phyloP scores from a whole-genome alignment of 2,113 vertebrate genomes.

The Lepisosteus oculatus region DNA sequence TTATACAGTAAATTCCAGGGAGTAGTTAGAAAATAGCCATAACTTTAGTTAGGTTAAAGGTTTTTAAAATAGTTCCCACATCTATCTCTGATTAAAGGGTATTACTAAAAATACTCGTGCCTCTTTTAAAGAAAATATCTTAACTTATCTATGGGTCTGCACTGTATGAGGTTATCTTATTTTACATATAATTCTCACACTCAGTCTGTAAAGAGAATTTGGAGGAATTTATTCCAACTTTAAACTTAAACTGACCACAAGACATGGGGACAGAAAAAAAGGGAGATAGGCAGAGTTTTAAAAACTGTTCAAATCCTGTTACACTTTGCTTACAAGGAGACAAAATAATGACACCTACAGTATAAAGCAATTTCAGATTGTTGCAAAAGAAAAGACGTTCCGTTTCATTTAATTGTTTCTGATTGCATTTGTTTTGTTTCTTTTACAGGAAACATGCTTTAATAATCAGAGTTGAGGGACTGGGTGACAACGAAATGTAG shows the following conservation, averaged over 20 bases:
- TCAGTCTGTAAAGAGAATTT: too few species aligned
- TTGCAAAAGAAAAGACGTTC: too few species aligned
- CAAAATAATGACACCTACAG: background rate
- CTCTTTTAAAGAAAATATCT: background rate
- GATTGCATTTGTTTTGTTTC: background rate
- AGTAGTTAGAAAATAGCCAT: conserved; percentile 15
- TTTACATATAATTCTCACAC: too few species aligned
- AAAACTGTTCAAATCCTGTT: background rate
- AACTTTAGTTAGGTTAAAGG: conserved; percentile 12
- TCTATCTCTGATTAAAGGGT: background rate
- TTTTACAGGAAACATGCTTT: background rate
- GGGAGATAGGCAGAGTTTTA: background rate
- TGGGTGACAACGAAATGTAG: background rate
- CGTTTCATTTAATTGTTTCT: background rate
- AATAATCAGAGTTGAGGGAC: background rate
- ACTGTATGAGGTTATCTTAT: too few species aligned
- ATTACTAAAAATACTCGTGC: conserved; percentile 8
- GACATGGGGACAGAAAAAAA: background rate
- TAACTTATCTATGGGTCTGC: background rate
- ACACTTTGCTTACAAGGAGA: background rate
- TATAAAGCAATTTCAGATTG: background rate
- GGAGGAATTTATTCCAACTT: too few species aligned
- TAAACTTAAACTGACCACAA: too few species aligned
- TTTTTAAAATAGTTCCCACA: conserved; percentile 2
- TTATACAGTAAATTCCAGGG: conserved; percentile 9